Evolutionary conservation across 35 echinoderm and acorn worm genomes (phyloP), one percentile per base, ranked within the genome.

Genomic region (Stichopus chloronotus): DNA sequence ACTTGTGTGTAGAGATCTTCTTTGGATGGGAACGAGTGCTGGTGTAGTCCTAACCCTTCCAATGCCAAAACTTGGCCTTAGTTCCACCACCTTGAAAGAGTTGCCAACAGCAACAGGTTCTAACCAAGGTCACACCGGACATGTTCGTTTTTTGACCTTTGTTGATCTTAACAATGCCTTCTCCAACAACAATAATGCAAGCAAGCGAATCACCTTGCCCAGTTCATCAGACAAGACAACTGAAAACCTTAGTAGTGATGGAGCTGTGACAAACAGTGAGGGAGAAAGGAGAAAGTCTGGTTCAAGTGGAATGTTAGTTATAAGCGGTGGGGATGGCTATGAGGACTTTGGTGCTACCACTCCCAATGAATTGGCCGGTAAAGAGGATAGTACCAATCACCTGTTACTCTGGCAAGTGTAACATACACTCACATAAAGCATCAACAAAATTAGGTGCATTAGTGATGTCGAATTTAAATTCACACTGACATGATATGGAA

Each of bases 301-400:
- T 25, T 99, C 97, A 0, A 76, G 63, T 20, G 88, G 90, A 8
- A 99, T 99, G 95, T 86, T 99, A 83, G 97, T 99, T 55, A 99
- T 99, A 1, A 99, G 97, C 56, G 97, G 97, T 12, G 97, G 97
- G 52, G 97, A 99, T 60, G 97, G 97, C 8, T 99, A 99, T 57
- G 97, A 99, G 43, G 97, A 99, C 88, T 99, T 99, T 74, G 90
- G 97, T 25, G 90, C 94, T 19, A 96, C 97, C 12, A 81, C 95
- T 9, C 94, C 97, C 9, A 99, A 95, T 81, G 97, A 99, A 94
- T 85, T 93, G 2, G 97, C 97, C 14, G 97, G 97, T 5, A 96
- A 96, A 78, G 97, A 99, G 55, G 97, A 99, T 76, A 99, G 97
- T 91, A 99, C 97, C 21, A 99, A 99, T 58, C 97, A 99, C 85